A percentile compares a stretch with the other conserved stretches of the same genome.
Evolutionary conservation across 2,797 vertebrate species (phyloP).

Genomic region (Acanthurus leucopareius): DNA sequence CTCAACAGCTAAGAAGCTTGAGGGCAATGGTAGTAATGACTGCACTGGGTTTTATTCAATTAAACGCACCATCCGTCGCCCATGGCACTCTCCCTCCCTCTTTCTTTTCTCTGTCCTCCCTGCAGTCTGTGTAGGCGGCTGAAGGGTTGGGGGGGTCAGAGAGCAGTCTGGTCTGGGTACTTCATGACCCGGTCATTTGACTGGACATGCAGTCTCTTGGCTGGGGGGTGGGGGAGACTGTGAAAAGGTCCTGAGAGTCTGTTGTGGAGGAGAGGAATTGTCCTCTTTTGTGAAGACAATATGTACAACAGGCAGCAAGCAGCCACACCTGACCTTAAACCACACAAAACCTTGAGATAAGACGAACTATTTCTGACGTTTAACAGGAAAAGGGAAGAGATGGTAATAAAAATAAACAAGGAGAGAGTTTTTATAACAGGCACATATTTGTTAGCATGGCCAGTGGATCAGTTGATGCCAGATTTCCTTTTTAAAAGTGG

Average conservation of each 20-base stretch:
- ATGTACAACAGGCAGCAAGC: conserved; percentile 17
- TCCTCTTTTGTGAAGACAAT: conserved; percentile 14
- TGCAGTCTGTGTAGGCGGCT: conserved; percentile 38
- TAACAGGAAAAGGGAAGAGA: conserved; percentile 47
- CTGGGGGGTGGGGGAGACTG: conserved; percentile 21
- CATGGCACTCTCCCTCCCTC: conserved; percentile 43
- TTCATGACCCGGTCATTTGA: conserved; percentile 73
- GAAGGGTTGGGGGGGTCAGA: conserved; percentile 43
- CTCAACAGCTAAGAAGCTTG: conserved; percentile 47
- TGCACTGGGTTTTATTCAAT: conserved; percentile 83
- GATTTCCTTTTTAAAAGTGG: conserved; percentile 39
- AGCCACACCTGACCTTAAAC: conserved; percentile 46
- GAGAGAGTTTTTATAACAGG: conserved; percentile 27
- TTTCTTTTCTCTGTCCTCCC: conserved; percentile 59
- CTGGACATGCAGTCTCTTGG: conserved; percentile 53
- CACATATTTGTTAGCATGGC: conserved; percentile 9
- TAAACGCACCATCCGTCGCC: conserved; percentile 74
- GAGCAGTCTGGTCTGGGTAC: conserved; percentile 58
- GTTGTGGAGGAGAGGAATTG: conserved; percentile 7
- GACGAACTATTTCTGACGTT: conserved; percentile 39
- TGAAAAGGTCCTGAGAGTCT: conserved; percentile 28
- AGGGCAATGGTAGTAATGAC: conserved; percentile 72
- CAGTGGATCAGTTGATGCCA: conserved; percentile 33
- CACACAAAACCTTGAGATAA: conserved; percentile 35
- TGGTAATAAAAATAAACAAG: conserved; percentile 44